phyloP scores from a whole-genome alignment of 2,888 invertebrate genomes.

The Oligia strigilis region DNA sequence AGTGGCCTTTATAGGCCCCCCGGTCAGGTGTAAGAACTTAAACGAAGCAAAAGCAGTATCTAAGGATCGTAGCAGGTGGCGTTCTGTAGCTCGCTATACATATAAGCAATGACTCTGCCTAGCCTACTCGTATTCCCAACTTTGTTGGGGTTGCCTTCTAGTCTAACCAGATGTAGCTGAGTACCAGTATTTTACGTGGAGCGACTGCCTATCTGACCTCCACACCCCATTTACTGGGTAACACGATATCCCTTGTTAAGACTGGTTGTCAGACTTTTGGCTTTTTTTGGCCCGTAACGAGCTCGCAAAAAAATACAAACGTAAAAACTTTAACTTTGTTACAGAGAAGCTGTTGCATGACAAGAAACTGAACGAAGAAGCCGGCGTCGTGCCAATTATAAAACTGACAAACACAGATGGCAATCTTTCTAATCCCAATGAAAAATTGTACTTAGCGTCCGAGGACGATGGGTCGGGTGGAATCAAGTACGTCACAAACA shows the following conservation, averaged over 20 bases:
- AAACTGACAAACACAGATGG: conserved; percentile 69
- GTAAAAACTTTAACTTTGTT: conserved; percentile 29
- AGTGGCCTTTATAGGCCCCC: too few relatives aligned
- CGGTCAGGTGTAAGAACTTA: neutral
- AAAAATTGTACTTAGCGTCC: conserved; percentile 38
- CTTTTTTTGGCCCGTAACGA: too few relatives aligned
- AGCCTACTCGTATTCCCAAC: neutral
- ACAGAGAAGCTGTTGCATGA: conserved; percentile 57
- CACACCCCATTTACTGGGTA: neutral
- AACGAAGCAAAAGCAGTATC: neutral
- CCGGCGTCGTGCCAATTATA: conserved; percentile 54
- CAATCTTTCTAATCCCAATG: conserved; percentile 39
- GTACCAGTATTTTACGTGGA: neutral
- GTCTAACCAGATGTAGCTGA: neutral
- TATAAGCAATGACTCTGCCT: neutral
- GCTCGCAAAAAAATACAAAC: neutral
- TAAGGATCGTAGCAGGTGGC: neutral
- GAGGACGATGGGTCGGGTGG: conserved; percentile 43
- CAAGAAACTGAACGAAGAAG: conserved; percentile 51
- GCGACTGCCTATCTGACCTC: neutral
- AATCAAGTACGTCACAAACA: conserved; percentile 59
- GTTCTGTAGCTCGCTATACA: neutral
- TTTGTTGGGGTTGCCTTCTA: neutral
- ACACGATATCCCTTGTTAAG: neutral
- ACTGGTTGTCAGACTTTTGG: neutral